Conservation (phyloP, 2,113 vertebrate genomes). For the Dicaeum eximium region DNA sequence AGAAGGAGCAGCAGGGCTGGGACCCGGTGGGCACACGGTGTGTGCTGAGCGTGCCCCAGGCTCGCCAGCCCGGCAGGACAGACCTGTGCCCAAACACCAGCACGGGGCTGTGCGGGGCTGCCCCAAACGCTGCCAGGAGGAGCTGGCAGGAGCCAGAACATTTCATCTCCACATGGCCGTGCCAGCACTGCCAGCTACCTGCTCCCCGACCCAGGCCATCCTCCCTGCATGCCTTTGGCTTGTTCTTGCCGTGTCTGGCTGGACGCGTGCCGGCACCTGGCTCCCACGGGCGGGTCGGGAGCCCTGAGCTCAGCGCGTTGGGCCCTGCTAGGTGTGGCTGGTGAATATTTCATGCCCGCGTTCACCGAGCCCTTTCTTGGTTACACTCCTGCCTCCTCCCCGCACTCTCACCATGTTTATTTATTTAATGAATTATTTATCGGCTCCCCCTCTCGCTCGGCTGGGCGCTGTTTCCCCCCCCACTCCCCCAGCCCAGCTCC, state of each 20-base stretch:
- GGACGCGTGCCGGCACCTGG: neutral
- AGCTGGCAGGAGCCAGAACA: neutral
- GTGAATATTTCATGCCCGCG: constrained; percentile 66
- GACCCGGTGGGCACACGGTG: fast-evolving
- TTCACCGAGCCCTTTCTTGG: constrained; percentile 43
- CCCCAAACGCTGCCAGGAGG: neutral
- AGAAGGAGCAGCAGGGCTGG: neutral
- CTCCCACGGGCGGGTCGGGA: neutral
- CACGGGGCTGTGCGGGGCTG: fast-evolving
- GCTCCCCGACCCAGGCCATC: neutral
- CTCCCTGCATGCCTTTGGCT: neutral
- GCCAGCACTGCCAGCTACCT: neutral
- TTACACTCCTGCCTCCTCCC: constrained; percentile 33
- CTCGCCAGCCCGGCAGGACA: neutral
- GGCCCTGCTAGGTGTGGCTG: constrained; percentile 1
- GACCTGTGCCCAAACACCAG: fast-evolving
- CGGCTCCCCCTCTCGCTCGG: constrained; percentile 29
- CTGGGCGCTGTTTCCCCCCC: constrained; percentile 16
- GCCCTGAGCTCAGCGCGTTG: constrained; percentile 3
- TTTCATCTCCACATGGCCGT: fast-evolving
- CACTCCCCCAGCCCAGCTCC: neutral
- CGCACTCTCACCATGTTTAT: constrained; percentile 71
- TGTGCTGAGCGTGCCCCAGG: neutral
- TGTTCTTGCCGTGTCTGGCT: neutral
- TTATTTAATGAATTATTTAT: constrained; percentile 84